A percentile compares a stretch with the other conserved stretches of the same genome.
Conservation (phyloP, 2,888 invertebrate genomes). For the Calameuta pallipes region DNA sequence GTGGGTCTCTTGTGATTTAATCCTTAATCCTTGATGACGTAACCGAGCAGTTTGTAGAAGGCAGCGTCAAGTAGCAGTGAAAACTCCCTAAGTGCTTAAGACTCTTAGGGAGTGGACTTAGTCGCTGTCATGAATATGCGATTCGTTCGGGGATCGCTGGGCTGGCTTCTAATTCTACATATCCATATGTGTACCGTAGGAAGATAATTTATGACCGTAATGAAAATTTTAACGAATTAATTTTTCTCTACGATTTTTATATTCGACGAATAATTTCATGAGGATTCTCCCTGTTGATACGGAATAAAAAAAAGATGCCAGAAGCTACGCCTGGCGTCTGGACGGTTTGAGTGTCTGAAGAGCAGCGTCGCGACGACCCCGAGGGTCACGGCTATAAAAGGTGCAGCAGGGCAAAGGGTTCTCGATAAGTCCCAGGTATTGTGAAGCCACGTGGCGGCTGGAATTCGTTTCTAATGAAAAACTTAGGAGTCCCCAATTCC, state of each 20-base stretch:
- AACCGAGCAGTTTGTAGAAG: neutral
- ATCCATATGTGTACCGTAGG: neutral
- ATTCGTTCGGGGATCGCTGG: neutral
- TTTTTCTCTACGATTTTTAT: no score
- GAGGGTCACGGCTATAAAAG: neutral
- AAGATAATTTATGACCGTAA: neutral
- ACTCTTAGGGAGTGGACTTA: neutral
- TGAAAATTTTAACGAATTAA: neutral
- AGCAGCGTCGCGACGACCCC: neutral
- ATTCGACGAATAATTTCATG: neutral
- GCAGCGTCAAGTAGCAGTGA: neutral
- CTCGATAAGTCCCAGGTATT: slow-evolving; percentile 24
- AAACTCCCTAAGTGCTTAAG: slow-evolving; percentile 7
- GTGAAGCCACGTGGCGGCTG: slow-evolving; percentile 45
- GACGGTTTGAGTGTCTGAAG: neutral
- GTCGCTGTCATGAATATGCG: slow-evolving; percentile 3
- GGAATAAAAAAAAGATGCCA: accelerated
- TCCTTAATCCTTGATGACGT: neutral
- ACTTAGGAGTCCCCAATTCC: slow-evolving; percentile 32
- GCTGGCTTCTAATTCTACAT: neutral
- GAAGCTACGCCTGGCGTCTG: neutral
- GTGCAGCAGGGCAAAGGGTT: neutral
- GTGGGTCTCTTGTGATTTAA: neutral
- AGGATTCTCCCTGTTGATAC: neutral
- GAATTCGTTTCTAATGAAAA: slow-evolving; percentile 57